Conservation (phyloP, 2,797 vertebrate genomes). For the Anableps anableps region DNA sequence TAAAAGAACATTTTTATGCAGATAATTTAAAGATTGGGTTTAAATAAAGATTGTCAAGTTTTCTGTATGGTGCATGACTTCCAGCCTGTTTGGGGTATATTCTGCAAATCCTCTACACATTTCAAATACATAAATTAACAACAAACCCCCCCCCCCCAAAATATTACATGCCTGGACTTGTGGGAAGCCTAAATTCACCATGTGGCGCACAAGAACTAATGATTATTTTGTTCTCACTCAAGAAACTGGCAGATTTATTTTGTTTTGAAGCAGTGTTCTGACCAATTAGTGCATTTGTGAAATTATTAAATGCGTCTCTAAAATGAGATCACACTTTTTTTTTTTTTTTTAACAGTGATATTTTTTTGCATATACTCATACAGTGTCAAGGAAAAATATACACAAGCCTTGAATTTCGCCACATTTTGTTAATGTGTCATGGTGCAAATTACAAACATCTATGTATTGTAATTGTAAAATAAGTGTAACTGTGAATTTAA, state of each 20-base stretch:
- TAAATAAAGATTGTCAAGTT: not conserved
- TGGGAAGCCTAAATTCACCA: not conserved
- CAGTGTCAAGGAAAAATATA: not conserved
- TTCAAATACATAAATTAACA: slow-evolving; percentile 2
- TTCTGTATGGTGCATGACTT: not conserved
- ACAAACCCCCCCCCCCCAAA: not conserved
- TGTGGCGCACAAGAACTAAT: not conserved
- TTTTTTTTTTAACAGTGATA: not conserved
- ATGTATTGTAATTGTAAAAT: no score
- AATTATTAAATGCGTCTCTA: not conserved
- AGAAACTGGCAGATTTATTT: slow-evolving; percentile 34
- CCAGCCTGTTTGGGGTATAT: not conserved
- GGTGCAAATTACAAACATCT: not conserved
- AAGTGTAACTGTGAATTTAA: not conserved
- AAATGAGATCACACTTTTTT: slow-evolving; percentile 9
- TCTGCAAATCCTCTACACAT: not conserved
- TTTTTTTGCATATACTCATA: not conserved
- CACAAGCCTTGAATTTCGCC: not conserved
- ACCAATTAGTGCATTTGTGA: slow-evolving; percentile 11
- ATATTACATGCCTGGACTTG: not conserved
- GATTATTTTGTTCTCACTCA: slow-evolving; percentile 4
- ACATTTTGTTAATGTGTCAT: not conserved
- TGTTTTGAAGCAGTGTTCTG: slow-evolving; percentile 12
- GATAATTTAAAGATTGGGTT: slow-evolving; percentile 15
- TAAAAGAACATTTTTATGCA: slow-evolving; percentile 17